Base-by-base conservation (phyloP, 2,113 vertebrate species). In the Stigmatopora nigra region DNA sequence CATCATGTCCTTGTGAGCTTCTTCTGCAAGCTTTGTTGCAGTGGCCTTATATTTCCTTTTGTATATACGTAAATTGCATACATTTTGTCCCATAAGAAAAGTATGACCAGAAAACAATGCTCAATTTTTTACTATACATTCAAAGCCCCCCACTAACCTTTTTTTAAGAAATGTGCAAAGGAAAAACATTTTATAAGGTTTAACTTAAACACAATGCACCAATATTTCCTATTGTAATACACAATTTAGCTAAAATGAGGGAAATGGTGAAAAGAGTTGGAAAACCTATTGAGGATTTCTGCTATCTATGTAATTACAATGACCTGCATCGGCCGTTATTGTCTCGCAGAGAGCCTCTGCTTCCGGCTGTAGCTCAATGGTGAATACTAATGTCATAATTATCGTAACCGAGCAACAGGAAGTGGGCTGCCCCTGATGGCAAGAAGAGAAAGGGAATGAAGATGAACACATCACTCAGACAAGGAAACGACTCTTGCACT, bases 311-410 rank as follows among this genome's bases (percentile, higher is more conserved):
- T 74, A 76, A 86, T 86, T 76, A 81, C 57, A 65, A 63, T 25
- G 65, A 67, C 84, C 81, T 67, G 68, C 70, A 61, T 56, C 65
- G 76, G 69, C 77, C 73, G 78, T 78, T 64, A 9, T 67, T 57
- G 79, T 76, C 75, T 82, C 74, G 36, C 71, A 64, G 44, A 64
- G 44, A 76, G 76, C 62, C 73, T 74, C 57, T 51, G 83, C 80
- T 83, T 89, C 86, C 83, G 78, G 83, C 53, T 19, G 71, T 56
- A n/a, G 68, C 78, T 71, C 73, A 57, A 63, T 56, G 17, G 70
- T 47, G 87, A 85, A 89, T 89, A 78, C 77, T 79, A 88, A 89
- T 83, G 74, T 62, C 12, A 59, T 73, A 81, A 84, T 89, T 88
- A 86, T 77, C 64, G 80, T 84, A 77, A 77, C 81, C 73, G 71